Evolutionary conservation across 2,888 invertebrate species (phyloP), one percentile per base, ranked within the genome.

Genomic region (Acanthacorydalis orientalis): DNA sequence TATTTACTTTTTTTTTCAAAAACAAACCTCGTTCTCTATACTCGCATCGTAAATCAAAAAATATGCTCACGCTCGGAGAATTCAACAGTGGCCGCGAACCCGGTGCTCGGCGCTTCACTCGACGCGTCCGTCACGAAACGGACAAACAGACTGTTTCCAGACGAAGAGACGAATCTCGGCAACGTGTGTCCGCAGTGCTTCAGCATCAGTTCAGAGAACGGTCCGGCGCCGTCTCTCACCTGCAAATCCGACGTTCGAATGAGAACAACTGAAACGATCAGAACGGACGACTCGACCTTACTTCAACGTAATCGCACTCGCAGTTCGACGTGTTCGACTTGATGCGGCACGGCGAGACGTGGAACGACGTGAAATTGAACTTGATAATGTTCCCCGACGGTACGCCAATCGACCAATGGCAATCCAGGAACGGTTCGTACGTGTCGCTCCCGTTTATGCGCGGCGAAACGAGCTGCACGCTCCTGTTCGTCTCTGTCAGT

Each of bases 281-380:
- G 23, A 31, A 33, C n/a, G n/a, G n/a, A n/a, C n/a, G n/a, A n/a
- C n/a, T 37, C 38, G 40, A 43, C 49, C 55, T 55, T 57, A 78
- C 78, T 70, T 86, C 80, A 8, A 91, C 57, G 54, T 68, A 82
- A 63, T 89, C 86, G 53, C 83, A 86, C 2, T 65, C 63, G 60
- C 89, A 90, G 32, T 68, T 65, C 31, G 56, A 62, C 15, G 62
- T 61, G 1, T 64, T 65, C 47, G 62, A 50, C 11, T 60, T 61
- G 15, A 68, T 70, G 56, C n/a, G 11, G 23, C 72, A 70, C 1
- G 68, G 59, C n/a, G 72, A 67, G 34, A 80, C 56, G 54, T 77
- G 71, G 43, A 79, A 65, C 10, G 68, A 62, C 31, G 63, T 63
- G 44, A 80, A 70, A 48, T 73, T 69, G 1, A 89, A 61, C 57